Conservation (phyloP, 2,888 invertebrate species). For the Fragum sueziense region DNA sequence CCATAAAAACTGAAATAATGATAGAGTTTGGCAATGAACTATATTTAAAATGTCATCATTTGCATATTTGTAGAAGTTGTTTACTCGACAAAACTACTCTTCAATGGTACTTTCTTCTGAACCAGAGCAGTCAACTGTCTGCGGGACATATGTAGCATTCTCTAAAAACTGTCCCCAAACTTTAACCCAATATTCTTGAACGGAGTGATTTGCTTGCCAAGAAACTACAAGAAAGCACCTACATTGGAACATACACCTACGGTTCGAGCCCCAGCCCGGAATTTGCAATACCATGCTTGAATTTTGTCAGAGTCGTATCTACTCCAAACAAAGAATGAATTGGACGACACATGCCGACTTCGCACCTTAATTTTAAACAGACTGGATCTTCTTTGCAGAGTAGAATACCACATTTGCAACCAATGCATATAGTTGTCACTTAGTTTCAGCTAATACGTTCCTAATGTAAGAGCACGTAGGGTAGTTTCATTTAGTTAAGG, state of each 20-base stretch:
- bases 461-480: slow-evolving; percentile 42
- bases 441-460: slow-evolving; percentile 42
- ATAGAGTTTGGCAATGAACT: no score
- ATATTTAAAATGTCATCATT: no score
- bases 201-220: slow-evolving; percentile 30
- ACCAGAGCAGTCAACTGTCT: slow-evolving; percentile 33
- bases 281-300: slow-evolving; percentile 46
- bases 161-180: slow-evolving; percentile 27
- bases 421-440: slow-evolving; percentile 42
- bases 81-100: no score
- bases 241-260: slow-evolving; percentile 46
- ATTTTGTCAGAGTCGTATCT: slow-evolving; percentile 20
- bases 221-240: slow-evolving; percentile 40
- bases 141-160: slow-evolving; percentile 27
- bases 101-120: slow-evolving; percentile 5
- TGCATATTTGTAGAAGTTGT: no score
- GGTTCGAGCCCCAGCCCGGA: slow-evolving; percentile 35
- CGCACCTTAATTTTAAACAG: slow-evolving; percentile 33
- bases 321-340: slow-evolving; percentile 38
- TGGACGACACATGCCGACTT: slow-evolving; percentile 42
- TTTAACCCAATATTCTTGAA: slow-evolving; percentile 17
- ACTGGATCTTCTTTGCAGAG: slow-evolving; percentile 21
- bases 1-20: no score
- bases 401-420: slow-evolving; percentile 27
- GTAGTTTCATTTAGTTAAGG: slow-evolving; percentile 40